Conservation (phyloP, 2,113 vertebrate species). For the Baryphthengus martii region DNA sequence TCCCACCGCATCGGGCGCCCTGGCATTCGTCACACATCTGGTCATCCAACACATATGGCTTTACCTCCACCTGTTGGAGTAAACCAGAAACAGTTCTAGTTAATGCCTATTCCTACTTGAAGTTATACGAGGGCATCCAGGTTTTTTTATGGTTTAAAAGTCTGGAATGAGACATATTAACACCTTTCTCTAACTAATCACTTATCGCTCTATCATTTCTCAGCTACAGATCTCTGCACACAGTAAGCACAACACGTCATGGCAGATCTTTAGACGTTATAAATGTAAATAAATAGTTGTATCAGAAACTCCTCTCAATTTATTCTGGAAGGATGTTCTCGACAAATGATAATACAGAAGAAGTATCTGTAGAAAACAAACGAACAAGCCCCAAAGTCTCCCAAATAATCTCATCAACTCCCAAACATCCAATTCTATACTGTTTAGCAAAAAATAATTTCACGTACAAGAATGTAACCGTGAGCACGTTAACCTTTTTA, state of each 20-base stretch:
- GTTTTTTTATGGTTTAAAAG: background rate
- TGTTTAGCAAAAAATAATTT: background rate
- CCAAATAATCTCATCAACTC: background rate
- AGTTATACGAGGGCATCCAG: fast-evolving
- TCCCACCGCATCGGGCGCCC: conserved; percentile 93
- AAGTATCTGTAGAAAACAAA: background rate
- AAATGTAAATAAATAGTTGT: background rate
- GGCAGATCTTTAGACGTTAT: background rate
- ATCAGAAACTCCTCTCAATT: background rate
- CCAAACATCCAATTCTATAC: background rate
- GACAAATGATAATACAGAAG: background rate
- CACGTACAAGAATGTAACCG: background rate
- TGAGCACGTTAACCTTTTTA: background rate
- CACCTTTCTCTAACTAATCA: fast-evolving
- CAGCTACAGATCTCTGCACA: background rate
- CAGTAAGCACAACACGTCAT: background rate
- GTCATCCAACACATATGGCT: conserved; percentile 96
- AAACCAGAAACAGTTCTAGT: background rate
- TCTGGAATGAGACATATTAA: background rate
- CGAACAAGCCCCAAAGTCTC: background rate
- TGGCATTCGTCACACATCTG: conserved; percentile 98
- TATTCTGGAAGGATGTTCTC: background rate
- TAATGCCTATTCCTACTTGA: background rate
- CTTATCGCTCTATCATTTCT: background rate
- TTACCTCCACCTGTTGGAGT: conserved; percentile 89